A percentile compares a stretch with the other conserved stretches of the same genome.
phyloP scores from a whole-genome alignment of 2,113 vertebrate species.

The Poeciliopsis occidentalis region DNA sequence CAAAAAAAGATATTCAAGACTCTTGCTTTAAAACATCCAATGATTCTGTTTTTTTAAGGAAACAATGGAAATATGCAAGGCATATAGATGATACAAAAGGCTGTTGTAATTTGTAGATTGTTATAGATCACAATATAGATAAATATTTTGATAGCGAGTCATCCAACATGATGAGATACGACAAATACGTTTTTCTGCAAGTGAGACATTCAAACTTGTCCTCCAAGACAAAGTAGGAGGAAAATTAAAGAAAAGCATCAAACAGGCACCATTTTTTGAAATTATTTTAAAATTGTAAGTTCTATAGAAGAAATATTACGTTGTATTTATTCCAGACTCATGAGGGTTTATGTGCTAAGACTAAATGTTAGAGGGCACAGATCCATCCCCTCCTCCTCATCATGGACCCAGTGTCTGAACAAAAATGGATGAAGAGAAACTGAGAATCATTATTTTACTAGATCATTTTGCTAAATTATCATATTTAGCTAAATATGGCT shows the following conservation, averaged over 20 bases:
- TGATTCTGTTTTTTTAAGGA: conserved; percentile 74
- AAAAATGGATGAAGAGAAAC: too few species aligned
- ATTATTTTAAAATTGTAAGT: neutral
- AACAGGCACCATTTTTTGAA: neutral
- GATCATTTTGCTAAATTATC: too few species aligned
- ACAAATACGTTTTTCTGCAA: conserved; percentile 26
- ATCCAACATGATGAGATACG: conserved; percentile 54
- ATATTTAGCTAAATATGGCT: too few species aligned
- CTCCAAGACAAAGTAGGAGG: conserved; percentile 1
- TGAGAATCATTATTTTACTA: too few species aligned
- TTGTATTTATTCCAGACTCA: neutral
- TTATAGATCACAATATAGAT: conserved; percentile 72
- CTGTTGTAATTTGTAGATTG: conserved; percentile 61
- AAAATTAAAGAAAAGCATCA: neutral
- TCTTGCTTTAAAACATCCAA: conserved; percentile 71
- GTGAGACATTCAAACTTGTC: conserved; percentile 22
- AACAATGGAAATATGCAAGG: conserved; percentile 70
- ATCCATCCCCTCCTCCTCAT: too few species aligned
- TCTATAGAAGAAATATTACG: neutral
- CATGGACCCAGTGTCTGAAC: too few species aligned
- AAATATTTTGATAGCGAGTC: conserved; percentile 71
- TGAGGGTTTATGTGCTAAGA: neutral
- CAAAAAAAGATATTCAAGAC: conserved; percentile 42
- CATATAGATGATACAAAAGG: conserved; percentile 63
- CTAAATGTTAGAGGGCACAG: neutral